Evolutionary conservation across 2,888 invertebrate species (phyloP), one percentile per base, ranked within the genome.

Genomic region (Cacoxenus indagator): DNA sequence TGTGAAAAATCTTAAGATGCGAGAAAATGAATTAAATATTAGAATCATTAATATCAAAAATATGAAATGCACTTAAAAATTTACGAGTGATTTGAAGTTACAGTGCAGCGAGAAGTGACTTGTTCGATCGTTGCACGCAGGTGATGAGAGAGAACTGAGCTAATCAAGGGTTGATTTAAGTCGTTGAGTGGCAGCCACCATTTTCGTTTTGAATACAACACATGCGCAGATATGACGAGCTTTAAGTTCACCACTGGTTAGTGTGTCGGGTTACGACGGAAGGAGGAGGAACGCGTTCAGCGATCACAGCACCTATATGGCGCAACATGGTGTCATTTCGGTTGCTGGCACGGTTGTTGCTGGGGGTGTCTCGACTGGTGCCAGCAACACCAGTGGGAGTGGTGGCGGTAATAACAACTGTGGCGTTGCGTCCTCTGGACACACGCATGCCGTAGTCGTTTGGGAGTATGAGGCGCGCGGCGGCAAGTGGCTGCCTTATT

Each of bases 401-500:
- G 37, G 51, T 43, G 9, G 24, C 31, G 17, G 11, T 8, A 57
- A 29, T 46, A 37, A 14, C 45, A 31, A 29, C n/a, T 14, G 61
- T 37, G 26, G 51, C 43, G 9, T 8, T 45, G 37, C 46, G 19
- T 19, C 48, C 29, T n/a, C 55, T 22, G 54, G 26, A 64, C 75
- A 84, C 55, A 82, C 84, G 54, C 88, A 88, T 77, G 88, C 88
- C 65, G 88, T 88, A 46, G 88, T 88, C 67, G 88, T 89, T 46
- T 88, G 88, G 88, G 88, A 88, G 77, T 88, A 83, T 70, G 88
- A 89, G 68, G 85, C 87, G 31, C 81, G 84, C 51, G 86, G 85
- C 70, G 85, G 85, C 65, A 91, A 92, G 83, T 96, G 96, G 95
- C 89, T 95, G 85, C 95, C 96, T 0, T 96, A 96, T 87, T 93